Evolutionary conservation across 2,888 invertebrate species (phyloP).

Genomic region (Habroteleia sp.): DNA sequence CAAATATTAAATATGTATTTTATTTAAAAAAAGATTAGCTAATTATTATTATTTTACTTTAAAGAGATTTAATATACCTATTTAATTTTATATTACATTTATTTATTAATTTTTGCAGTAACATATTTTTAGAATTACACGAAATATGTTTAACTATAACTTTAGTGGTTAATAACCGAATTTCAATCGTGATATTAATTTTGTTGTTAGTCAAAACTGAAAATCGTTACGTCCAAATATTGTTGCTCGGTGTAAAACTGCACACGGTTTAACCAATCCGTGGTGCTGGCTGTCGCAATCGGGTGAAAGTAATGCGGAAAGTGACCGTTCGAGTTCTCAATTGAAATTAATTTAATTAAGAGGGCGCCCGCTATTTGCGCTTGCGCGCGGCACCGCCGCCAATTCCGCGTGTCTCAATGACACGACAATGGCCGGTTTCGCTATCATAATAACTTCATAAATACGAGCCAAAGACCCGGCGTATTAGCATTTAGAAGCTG

Average conservation of each 20-base stretch:
- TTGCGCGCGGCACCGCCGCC: constrained; percentile 39
- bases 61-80: no score
- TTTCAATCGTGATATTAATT: no score
- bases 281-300: constrained; percentile 72
- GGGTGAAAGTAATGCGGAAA: constrained; percentile 73
- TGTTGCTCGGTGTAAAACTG: constrained; percentile 72
- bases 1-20: no score
- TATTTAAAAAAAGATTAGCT: no score
- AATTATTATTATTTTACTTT: no score
- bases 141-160: no score
- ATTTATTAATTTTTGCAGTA: no score
- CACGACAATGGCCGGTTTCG: constrained; percentile 41
- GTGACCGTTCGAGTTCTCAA: constrained; percentile 66
- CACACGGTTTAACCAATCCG: constrained; percentile 68
- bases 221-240: constrained; percentile 68
- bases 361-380: constrained; percentile 41
- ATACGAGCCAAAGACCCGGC: constrained; percentile 10
- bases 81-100: no score
- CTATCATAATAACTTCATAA: constrained; percentile 56
- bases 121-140: no score
- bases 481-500: constrained; percentile 34
- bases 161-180: no score
- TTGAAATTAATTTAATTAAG: constrained; percentile 75
- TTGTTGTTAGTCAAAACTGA: no score
- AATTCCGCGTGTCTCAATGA: constrained; percentile 43